phyloP scores from a whole-genome alignment of 2,113 vertebrate genomes.

The Pandion haliaetus region DNA sequence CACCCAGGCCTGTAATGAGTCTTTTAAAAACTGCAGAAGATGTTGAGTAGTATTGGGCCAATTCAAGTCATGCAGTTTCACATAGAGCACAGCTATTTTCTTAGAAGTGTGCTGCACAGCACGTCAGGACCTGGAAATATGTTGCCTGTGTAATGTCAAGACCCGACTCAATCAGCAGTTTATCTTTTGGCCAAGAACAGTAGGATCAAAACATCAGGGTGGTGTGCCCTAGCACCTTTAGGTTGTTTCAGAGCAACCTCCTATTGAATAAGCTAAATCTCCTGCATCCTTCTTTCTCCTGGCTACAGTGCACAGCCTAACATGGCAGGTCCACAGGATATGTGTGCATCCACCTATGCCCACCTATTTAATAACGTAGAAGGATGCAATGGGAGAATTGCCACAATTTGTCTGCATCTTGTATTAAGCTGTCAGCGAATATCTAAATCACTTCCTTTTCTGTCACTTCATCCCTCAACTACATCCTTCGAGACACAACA shows the following conservation, averaged over 20 bases:
- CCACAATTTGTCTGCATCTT: constrained; percentile 79
- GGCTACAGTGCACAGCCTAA: background rate
- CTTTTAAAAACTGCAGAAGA: background rate
- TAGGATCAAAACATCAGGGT: constrained; percentile 13
- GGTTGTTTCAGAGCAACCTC: background rate
- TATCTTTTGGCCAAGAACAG: constrained; percentile 31
- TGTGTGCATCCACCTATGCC: background rate
- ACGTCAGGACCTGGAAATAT: constrained; percentile 61
- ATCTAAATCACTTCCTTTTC: constrained; percentile 97
- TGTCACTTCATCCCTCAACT: constrained; percentile 79
- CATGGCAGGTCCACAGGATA: background rate
- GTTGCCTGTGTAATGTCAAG: constrained; percentile 45
- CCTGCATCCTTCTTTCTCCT: background rate
- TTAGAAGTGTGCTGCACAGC: constrained; percentile 6
- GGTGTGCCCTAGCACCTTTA: background rate
- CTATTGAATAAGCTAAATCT: constrained; percentile 34
- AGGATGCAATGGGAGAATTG: constrained; percentile 44
- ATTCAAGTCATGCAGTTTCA: background rate
- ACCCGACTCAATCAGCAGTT: constrained; percentile 30
- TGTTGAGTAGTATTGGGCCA: background rate
- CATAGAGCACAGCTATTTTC: background rate
- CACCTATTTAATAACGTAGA: background rate
- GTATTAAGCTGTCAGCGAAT: constrained; percentile 94
- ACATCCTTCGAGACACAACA: constrained; percentile 85
- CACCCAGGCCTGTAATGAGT: background rate